These are phyloP conservation scores for Cheumatopsyche charites DNA, from an alignment of 1,140 invertebrate genomes.

Conservation along the genomic window DNA sequence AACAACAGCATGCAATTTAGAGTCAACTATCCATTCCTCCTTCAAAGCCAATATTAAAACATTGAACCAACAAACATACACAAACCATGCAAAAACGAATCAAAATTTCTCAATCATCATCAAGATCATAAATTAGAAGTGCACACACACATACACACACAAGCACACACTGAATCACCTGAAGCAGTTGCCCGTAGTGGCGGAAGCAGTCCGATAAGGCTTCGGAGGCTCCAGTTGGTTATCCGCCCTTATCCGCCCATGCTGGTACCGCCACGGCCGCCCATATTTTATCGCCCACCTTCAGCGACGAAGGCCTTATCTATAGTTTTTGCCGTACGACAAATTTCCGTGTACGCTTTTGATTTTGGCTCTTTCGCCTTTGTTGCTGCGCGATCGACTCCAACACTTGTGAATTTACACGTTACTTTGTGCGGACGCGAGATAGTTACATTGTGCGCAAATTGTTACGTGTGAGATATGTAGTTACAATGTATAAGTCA, in stretches of 20 bases:
- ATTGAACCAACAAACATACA: too few relatives aligned
- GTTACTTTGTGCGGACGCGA: neutral
- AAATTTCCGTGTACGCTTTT: conserved; percentile 17
- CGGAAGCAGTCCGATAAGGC: conserved; percentile 32
- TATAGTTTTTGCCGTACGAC: conserved; percentile 22
- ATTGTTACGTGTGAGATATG: too few relatives aligned
- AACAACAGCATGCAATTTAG: too few relatives aligned
- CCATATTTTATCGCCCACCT: conserved; percentile 37
- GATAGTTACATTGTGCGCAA: neutral
- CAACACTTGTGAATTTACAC: neutral
- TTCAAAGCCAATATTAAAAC: too few relatives aligned
- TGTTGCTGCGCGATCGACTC: neutral
- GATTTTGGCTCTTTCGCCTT: neutral
- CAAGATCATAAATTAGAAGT: too few relatives aligned
- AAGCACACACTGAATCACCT: too few relatives aligned
- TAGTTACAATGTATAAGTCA: too few relatives aligned
- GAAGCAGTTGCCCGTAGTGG: conserved; percentile 10
- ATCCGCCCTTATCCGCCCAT: conserved; percentile 38
- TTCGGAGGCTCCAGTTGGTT: conserved; percentile 24
- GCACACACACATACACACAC: too few relatives aligned
- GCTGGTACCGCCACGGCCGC: conserved; percentile 37
- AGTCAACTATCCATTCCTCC: too few relatives aligned
- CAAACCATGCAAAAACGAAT: too few relatives aligned
- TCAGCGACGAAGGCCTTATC: conserved; percentile 11
- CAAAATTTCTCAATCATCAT: too few relatives aligned